phyloP scores from a whole-genome alignment of 1,140 invertebrate genomes.

The Drosophila orena region DNA sequence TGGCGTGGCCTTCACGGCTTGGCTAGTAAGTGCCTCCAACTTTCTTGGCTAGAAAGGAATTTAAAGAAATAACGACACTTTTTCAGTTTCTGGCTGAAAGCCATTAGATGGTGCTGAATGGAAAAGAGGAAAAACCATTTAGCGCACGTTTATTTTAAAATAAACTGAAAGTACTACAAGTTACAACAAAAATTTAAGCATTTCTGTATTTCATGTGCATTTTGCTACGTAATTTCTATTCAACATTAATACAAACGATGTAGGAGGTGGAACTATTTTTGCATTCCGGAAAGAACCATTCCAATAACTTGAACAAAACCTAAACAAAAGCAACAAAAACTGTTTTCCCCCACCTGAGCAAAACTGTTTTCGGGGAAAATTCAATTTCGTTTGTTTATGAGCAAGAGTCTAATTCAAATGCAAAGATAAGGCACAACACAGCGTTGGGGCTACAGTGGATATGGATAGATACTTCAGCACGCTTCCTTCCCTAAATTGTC shows the following conservation, averaged over 20 bases:
- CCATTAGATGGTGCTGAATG: slow-evolving; percentile 2
- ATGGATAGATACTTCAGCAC: slow-evolving; percentile 63
- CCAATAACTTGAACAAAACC: slow-evolving; percentile 13
- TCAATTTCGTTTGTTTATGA: slow-evolving; percentile 77
- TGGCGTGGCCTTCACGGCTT: slow-evolving; percentile 26
- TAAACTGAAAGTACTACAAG: too few relatives aligned
- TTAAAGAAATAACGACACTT: slow-evolving; percentile 26
- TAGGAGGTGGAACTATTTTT: background rate
- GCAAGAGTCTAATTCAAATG: slow-evolving; percentile 68
- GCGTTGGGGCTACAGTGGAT: slow-evolving; percentile 54
- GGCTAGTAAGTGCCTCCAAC: slow-evolving; percentile 1
- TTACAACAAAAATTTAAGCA: too few relatives aligned
- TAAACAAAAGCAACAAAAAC: slow-evolving; percentile 2
- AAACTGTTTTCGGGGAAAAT: slow-evolving; percentile 58
- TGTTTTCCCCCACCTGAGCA: slow-evolving; percentile 8
- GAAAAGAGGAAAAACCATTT: too few relatives aligned
- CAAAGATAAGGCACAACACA: slow-evolving; percentile 79
- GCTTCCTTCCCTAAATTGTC: slow-evolving; percentile 9
- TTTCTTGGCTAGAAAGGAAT: slow-evolving; percentile 21
- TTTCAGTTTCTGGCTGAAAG: slow-evolving; percentile 30
- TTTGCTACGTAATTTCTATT: background rate
- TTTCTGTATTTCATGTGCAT: background rate
- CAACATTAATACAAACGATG: background rate
- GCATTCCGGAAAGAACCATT: slow-evolving; percentile 2
- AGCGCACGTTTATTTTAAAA: too few relatives aligned